A percentile compares a stretch with the other conserved stretches of the same genome.
These are phyloP conservation scores for Ctenicera cuprea DNA, from an alignment of 2,888 invertebrate species.

Conservation along the genomic window DNA sequence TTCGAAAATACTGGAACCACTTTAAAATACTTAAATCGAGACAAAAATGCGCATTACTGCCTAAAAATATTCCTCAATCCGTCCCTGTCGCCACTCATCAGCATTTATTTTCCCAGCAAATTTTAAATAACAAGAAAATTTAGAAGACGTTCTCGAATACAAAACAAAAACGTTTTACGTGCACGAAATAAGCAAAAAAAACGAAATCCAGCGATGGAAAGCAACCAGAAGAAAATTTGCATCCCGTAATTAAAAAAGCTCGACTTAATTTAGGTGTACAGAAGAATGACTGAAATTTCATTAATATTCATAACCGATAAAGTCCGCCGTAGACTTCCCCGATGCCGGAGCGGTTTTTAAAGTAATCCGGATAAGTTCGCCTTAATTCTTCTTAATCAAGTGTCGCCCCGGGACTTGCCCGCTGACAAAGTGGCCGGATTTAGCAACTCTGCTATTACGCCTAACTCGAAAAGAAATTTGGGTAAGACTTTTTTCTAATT, in stretches of 20 bases:
- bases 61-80: too few species aligned
- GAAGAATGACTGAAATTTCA: neutral
- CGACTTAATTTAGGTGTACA: slow-evolving; percentile 4
- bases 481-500: slow-evolving; percentile 61
- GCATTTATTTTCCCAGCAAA: too few species aligned
- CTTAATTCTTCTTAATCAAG: slow-evolving; percentile 29
- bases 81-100: too few species aligned
- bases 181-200: neutral
- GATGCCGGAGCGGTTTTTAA: slow-evolving; percentile 12
- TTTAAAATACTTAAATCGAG: too few species aligned
- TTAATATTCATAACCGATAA: slow-evolving; percentile 26
- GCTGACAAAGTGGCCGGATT: slow-evolving; percentile 65
- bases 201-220: neutral
- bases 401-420: slow-evolving; percentile 7
- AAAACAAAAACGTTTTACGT: too few species aligned
- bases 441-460: slow-evolving; percentile 65
- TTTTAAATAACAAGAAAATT: too few species aligned
- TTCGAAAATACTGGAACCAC: too few species aligned
- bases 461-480: slow-evolving; percentile 68
- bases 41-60: too few species aligned
- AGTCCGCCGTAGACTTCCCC: neutral
- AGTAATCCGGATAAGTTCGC: slow-evolving; percentile 12
- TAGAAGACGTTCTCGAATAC: too few species aligned
- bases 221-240: slow-evolving; percentile 6
- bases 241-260: slow-evolving; percentile 22